These are phyloP conservation scores for Coilia nasus DNA, from an alignment of 2,797 vertebrate species.

Conservation along the genomic window DNA sequence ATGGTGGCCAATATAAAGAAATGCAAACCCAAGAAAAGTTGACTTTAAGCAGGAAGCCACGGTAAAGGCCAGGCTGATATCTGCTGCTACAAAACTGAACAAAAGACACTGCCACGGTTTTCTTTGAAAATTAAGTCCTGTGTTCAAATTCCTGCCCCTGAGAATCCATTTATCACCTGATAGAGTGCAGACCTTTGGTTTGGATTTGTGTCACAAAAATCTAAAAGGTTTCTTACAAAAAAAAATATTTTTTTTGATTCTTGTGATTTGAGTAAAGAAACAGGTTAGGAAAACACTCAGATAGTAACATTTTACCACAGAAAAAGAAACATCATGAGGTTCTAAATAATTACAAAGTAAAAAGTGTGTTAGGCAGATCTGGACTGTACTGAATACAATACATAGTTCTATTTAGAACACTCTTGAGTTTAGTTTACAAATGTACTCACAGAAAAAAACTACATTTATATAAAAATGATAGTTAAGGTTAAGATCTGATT, in stretches of 20 bases:
- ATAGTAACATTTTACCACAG: slow-evolving; percentile 20
- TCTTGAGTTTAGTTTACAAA: slow-evolving; percentile 59
- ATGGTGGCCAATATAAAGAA: background rate
- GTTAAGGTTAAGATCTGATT: slow-evolving; percentile 67
- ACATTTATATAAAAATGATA: slow-evolving; percentile 66
- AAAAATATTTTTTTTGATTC: background rate
- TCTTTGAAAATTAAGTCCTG: background rate
- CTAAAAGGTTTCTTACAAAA: background rate
- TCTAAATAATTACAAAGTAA: slow-evolving; percentile 24
- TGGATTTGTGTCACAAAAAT: slow-evolving; percentile 50
- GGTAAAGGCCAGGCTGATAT: background rate
- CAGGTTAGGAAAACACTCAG: background rate
- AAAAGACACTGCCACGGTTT: background rate
- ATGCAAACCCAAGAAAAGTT: slow-evolving; percentile 2
- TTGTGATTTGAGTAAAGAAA: background rate
- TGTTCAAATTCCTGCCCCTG: slow-evolving; percentile 18
- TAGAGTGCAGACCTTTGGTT: slow-evolving; percentile 71
- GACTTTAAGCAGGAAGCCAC: background rate
- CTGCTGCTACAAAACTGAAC: background rate
- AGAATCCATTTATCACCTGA: slow-evolving; percentile 29
- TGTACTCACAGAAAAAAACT: slow-evolving; percentile 52
- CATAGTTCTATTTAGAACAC: slow-evolving; percentile 57
- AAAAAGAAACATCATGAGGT: background rate
- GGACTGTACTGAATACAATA: slow-evolving; percentile 59
- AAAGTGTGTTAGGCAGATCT: slow-evolving; percentile 54